Conservation (phyloP, 2,797 vertebrate genomes). For the Ciconia nigra region DNA sequence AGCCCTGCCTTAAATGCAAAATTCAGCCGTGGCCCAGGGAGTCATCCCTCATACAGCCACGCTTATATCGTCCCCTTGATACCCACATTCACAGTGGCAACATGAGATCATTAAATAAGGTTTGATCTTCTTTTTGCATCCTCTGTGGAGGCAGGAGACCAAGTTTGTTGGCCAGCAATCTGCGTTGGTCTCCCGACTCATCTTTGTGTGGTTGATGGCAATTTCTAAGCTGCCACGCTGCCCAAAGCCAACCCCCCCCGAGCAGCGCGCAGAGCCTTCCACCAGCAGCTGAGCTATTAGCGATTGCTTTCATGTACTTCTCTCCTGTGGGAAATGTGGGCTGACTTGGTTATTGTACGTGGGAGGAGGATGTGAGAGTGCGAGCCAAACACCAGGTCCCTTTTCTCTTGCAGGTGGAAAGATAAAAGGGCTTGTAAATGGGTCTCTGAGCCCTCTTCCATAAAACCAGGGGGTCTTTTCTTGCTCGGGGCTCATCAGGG, state of each 20-base stretch:
- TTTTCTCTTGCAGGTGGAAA: neutral
- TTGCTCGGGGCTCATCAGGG: neutral
- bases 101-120: neutral
- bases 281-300: neutral
- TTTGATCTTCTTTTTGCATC: neutral
- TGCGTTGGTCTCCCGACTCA: accelerated
- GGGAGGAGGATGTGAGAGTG: neutral
- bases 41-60: neutral
- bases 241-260: neutral
- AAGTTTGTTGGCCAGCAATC: neutral
- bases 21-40: neutral
- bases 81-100: neutral
- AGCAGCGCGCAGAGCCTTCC: neutral
- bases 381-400: neutral
- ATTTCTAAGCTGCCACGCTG: neutral
- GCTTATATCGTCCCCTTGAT: accelerated
- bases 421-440: neutral
- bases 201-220: neutral
- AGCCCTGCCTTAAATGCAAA: neutral
- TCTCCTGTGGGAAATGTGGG: neutral
- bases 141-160: neutral
- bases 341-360: accelerated
- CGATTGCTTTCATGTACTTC: neutral
- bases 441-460: neutral
- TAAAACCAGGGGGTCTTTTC: neutral